phyloP scores from a whole-genome alignment of 1,140 invertebrate genomes.

The Leptinotarsa texana region DNA sequence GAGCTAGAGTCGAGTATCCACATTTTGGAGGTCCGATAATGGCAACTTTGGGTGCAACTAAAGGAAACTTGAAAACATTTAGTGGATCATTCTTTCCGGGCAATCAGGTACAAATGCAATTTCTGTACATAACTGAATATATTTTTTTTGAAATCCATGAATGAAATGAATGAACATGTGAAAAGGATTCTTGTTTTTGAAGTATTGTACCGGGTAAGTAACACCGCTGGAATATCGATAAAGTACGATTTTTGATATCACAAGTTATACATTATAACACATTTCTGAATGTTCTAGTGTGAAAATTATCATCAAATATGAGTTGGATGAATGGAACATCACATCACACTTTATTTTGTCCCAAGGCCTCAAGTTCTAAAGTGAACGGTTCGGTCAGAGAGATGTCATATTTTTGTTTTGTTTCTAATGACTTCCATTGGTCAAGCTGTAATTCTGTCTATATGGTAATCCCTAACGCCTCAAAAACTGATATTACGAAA shows the following conservation, averaged over 20 bases:
- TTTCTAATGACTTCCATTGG: constrained; percentile 57
- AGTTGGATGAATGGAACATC: constrained; percentile 55
- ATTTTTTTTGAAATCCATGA: constrained; percentile 55
- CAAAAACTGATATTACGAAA: too few species aligned
- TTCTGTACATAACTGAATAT: constrained; percentile 60
- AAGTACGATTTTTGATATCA: constrained; percentile 54
- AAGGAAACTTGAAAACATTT: constrained; percentile 53
- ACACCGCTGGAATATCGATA: constrained; percentile 61
- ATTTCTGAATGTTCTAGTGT: constrained; percentile 52
- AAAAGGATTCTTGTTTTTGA: constrained; percentile 55
- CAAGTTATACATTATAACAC: constrained; percentile 48
- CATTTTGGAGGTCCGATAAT: constrained; percentile 84
- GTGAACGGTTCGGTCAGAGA: constrained; percentile 57
- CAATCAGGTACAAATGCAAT: constrained; percentile 63
- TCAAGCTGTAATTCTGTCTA: constrained; percentile 46
- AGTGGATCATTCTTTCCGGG: constrained; percentile 58
- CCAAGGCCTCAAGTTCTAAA: constrained; percentile 46
- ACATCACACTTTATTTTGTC: constrained; percentile 55
- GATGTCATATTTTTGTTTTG: constrained; percentile 53
- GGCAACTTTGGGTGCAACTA: constrained; percentile 70
- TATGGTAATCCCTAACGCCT: too few species aligned
- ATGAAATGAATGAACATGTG: constrained; percentile 59
- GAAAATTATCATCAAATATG: constrained; percentile 49
- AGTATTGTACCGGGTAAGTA: constrained; percentile 64
- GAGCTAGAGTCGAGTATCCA: constrained; percentile 75